phyloP scores from a whole-genome alignment of 2,113 vertebrate species.

The Nesogale talazaci region DNA sequence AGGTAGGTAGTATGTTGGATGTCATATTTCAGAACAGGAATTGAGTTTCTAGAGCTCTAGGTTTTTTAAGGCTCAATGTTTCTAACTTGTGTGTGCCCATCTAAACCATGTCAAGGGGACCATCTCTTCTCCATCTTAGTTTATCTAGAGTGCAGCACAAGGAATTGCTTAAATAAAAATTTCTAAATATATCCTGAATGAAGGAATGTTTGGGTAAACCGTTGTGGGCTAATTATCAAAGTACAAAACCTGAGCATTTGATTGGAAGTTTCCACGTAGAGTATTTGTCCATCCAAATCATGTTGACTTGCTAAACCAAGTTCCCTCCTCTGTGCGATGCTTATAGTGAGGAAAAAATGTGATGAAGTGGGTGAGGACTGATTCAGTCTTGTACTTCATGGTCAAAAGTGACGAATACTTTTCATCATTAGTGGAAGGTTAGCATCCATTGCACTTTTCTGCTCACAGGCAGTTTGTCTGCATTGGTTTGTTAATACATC shows the following conservation, averaged over 20 bases:
- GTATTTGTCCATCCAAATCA: not conserved
- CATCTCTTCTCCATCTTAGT: not conserved
- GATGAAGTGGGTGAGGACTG: not conserved
- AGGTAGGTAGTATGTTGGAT: not conserved
- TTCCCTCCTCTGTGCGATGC: not conserved
- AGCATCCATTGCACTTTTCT: not conserved
- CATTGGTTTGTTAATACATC: not conserved
- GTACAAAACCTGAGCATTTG: not conserved
- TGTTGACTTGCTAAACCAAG: not conserved
- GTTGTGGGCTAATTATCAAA: not conserved
- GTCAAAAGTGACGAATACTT: not conserved
- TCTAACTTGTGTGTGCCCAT: conserved; percentile 7
- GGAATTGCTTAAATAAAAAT: not conserved
- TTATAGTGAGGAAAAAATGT: not conserved
- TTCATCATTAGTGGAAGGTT: not conserved
- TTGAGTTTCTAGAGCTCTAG: too few species aligned
- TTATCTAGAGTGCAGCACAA: not conserved
- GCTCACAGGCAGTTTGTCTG: not conserved
- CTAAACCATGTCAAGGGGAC: not conserved
- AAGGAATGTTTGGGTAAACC: not conserved
- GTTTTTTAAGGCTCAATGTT: conserved; percentile 24
- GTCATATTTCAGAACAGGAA: not conserved
- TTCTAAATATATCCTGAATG: not conserved
- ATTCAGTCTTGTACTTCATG: not conserved
- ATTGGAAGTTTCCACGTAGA: not conserved